A percentile compares a stretch with the other conserved stretches of the same genome.
Evolutionary conservation across 2,797 vertebrate species (phyloP).

Genomic region (Coreius guichenoti): DNA sequence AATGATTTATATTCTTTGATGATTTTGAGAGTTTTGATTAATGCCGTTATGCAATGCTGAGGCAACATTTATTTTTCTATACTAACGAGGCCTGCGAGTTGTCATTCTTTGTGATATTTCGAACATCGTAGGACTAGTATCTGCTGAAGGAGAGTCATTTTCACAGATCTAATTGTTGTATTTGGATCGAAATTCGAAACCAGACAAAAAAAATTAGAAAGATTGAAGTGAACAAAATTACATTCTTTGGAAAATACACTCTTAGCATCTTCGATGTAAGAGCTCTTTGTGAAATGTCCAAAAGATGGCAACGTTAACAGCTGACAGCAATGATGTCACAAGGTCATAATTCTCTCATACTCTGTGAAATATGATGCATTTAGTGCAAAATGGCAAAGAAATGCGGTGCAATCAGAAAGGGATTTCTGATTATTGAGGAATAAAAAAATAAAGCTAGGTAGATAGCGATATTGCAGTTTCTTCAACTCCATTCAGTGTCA

Average conservation of each 20-base stretch:
- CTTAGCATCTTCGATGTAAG: neutral
- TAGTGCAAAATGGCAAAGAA: neutral
- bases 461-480: neutral
- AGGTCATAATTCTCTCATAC: neutral
- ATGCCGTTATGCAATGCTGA: constrained; percentile 54
- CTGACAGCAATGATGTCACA: neutral
- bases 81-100: constrained; percentile 32
- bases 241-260: neutral
- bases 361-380: constrained; percentile 15
- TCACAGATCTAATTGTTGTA: neutral
- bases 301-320: neutral
- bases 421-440: neutral
- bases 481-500: neutral
- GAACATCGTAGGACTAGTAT: neutral
- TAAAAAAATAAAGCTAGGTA: neutral
- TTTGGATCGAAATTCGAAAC: neutral
- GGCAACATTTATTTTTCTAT: constrained; percentile 60
- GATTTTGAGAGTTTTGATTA: constrained; percentile 40
- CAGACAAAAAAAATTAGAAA: neutral
- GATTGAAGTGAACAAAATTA: neutral
- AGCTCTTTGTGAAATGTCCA: constrained; percentile 7
- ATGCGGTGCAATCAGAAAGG: neutral
- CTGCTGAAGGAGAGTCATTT: neutral
- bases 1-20: constrained; percentile 14
- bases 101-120: constrained; percentile 33